Evolutionary conservation across 1,140 invertebrate species (phyloP).

Genomic region (Branchinecta lindahli): DNA sequence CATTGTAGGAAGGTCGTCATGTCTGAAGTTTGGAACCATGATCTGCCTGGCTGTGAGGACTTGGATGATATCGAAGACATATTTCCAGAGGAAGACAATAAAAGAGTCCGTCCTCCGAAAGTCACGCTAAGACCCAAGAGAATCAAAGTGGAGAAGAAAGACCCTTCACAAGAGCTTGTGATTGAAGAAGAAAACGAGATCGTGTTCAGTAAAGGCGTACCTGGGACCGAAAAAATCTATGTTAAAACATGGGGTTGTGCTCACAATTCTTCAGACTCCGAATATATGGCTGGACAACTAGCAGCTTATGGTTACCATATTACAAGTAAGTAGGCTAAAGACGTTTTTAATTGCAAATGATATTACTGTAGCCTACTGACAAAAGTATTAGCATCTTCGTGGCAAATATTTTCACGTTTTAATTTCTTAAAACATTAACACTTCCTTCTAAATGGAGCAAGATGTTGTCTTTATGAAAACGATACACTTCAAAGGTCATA

Average conservation of each 20-base stretch:
- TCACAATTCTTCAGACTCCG: constrained; percentile 88
- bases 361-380: too few relatives aligned
- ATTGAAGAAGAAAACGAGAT: neutral
- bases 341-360: too few relatives aligned
- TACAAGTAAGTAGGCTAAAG: constrained; percentile 37
- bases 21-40: neutral
- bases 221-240: constrained; percentile 79
- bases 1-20: neutral
- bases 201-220: constrained; percentile 42
- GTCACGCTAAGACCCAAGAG: neutral
- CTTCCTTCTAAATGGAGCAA: too few relatives aligned
- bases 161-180: neutral
- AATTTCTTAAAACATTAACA: too few relatives aligned
- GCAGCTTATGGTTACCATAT: constrained; percentile 74
- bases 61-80: constrained; percentile 20
- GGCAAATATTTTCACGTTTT: too few relatives aligned
- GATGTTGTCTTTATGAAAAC: too few relatives aligned
- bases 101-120: neutral
- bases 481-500: too few relatives aligned
- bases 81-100: constrained; percentile 14
- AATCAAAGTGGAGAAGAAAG: constrained; percentile 10
- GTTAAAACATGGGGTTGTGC: constrained; percentile 96
- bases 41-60: neutral
- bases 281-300: constrained; percentile 92
- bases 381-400: too few relatives aligned